phyloP scores from a whole-genome alignment of 1,140 invertebrate genomes.

The Planococcus citri region DNA sequence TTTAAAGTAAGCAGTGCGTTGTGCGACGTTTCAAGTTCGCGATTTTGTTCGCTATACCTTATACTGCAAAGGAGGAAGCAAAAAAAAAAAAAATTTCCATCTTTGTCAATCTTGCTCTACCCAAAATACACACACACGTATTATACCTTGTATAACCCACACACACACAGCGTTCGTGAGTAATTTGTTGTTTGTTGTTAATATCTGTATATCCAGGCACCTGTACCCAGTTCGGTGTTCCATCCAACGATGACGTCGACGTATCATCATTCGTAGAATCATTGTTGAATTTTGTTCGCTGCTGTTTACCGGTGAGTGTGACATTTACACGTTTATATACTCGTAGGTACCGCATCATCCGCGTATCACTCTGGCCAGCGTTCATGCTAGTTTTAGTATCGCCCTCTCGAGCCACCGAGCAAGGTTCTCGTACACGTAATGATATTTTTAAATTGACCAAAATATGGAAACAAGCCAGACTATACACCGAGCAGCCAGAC shows the following conservation, averaged over 20 bases:
- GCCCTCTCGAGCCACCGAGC: background rate
- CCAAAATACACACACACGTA: too few species aligned
- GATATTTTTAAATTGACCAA: background rate
- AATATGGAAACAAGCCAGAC: background rate
- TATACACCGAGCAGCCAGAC: background rate
- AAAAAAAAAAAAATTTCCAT: background rate
- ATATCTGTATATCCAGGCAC: background rate
- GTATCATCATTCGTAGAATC: background rate
- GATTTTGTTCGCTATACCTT: background rate
- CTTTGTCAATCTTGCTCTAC: too few species aligned
- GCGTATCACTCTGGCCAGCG: too few species aligned
- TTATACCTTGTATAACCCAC: too few species aligned
- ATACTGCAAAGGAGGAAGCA: too few species aligned
- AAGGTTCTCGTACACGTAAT: background rate
- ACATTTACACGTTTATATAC: background rate
- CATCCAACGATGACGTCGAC: background rate
- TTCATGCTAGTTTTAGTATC: background rate
- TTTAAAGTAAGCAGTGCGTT: background rate
- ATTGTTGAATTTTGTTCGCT: background rate
- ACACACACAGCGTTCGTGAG: background rate
- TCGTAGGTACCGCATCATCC: too few species aligned
- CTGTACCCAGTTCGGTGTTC: background rate
- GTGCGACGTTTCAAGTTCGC: conserved; percentile 1
- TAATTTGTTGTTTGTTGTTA: too few species aligned
- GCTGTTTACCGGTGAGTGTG: conserved; percentile 4